Evolutionary conservation across 2,797 vertebrate species (phyloP), one percentile per base, ranked within the genome.

Genomic region (Glyptemys insculpta): DNA sequence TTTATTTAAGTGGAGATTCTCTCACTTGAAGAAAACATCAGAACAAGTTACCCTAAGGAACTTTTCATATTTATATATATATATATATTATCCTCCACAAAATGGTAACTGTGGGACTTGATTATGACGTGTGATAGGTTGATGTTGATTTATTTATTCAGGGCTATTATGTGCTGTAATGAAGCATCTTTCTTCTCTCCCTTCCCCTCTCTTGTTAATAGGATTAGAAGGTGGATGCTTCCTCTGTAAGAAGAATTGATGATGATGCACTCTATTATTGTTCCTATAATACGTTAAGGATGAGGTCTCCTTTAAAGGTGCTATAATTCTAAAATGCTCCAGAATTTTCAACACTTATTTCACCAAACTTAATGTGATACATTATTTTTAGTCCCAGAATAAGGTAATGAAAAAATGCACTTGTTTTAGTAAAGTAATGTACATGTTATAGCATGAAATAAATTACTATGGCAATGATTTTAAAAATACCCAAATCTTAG

Each of bases 11-110:
- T 72, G 57, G 44, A 80, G 86, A 81, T 96, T 86, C 59, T 92
- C 83, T 93, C 93, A 88, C 96, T 92, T 94, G 95, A 95, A 92
- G 53, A 12, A 54, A 76, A 90, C 93, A 83, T 94, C 86, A 92
- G 89, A 92, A 85, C 3, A 0, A 34, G n/a, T 49, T 65, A 27
- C 23, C 18, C 31, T 1, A 31, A 49, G 27, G 25, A 31, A 6
- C 10, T 44, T 21, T 62, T 21, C 31, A 34, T 59, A 29, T 47
- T 9, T 82, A n/a, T 1, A 9, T 3, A n/a, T 1, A 9, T 3
- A 86, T 78, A 62, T 78, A 41, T 3, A 19, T 15, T 83, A 52
- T 59, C 68, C n/a, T 76, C 59, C 84, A 80, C 59, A 87, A 89
- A 94, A 84, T 1, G 3, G 54, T 78, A 29, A 83, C 16, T 12